These are phyloP conservation scores for Volucella inanis DNA, from an alignment of 2,888 invertebrate species.

Conservation along the genomic window DNA sequence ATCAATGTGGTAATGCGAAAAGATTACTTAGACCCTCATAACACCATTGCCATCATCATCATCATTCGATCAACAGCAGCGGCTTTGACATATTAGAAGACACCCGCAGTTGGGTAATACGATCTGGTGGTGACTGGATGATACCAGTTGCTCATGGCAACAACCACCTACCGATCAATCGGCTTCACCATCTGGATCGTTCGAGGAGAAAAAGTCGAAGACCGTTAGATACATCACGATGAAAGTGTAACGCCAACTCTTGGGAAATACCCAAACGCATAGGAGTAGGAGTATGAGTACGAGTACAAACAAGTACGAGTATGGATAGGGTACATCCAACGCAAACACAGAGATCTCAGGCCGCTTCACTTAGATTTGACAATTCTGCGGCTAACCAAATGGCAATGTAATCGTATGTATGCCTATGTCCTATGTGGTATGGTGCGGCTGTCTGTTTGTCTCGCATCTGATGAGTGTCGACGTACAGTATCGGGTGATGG, in stretches of 20 bases:
- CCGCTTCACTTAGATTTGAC: slow-evolving; percentile 61
- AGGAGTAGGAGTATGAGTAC: too few relatives aligned
- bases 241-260: slow-evolving; percentile 72
- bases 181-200: slow-evolving; percentile 63
- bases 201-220: slow-evolving; percentile 60
- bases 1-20: slow-evolving; percentile 40
- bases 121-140: slow-evolving; percentile 42
- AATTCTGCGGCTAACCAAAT: slow-evolving; percentile 64
- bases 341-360: slow-evolving; percentile 27
- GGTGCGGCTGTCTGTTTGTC: slow-evolving; percentile 45
- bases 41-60: slow-evolving; percentile 8
- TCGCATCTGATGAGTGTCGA: slow-evolving; percentile 49
- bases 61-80: slow-evolving; percentile 18
- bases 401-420: slow-evolving; percentile 40
- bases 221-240: slow-evolving; percentile 66
- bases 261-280: slow-evolving; percentile 41
- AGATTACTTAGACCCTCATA: slow-evolving; percentile 57
- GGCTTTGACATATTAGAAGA: slow-evolving; percentile 69
- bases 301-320: too few relatives aligned
- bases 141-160: slow-evolving; percentile 49
- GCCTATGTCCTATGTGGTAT: slow-evolving; percentile 31
- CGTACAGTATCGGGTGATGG: slow-evolving; percentile 62
- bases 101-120: slow-evolving; percentile 63
- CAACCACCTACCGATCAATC: slow-evolving; percentile 16
- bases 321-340: too few relatives aligned